Evolutionary conservation across 1,140 invertebrate species (phyloP), one percentile per base, ranked within the genome.

Genomic region (Solen grandis): DNA sequence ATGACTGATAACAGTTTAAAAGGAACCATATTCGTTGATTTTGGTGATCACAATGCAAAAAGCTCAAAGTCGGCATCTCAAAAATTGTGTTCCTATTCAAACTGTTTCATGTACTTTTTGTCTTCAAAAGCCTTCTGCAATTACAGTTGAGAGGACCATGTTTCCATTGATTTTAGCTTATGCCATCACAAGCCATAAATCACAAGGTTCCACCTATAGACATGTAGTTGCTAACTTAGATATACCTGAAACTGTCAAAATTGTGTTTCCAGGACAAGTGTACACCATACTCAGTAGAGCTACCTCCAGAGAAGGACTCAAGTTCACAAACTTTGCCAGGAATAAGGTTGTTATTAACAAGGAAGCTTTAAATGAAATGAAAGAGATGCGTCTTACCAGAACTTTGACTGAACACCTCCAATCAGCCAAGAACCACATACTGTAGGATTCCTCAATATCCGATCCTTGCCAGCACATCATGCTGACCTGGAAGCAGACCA

Each of bases 331-430:
- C 62, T 65, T 65, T 25, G 35, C 62, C 16, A 65, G 36, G 35
- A 2, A 65, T 1, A 65, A 38, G 50, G 27, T 65, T 2, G 19
- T 38, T 5, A 36, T 65, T 10, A 65, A 65, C 22, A 65, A 36
- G 3, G 62, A 65, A 65, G 62, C 62, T 38, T 65, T 65, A 36
- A 19, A 65, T 65, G 62, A 65, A 65, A 65, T 65, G 62, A 41
- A 65, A 35, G 36, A 41, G 22, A 65, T 65, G 62, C 16, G 62
- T 13, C 19, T 16, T 33, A 65, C 5, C 16, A 65, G 62, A 65
- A 35, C 2, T 65, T 65, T 65, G 33, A 65, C 33, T 65, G 62
- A 22, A 14, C 31, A 41, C 62, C 5, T n/a, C 62, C 13, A 38
- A 38, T 65, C 41, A 5, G 5, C 5, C 5, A n/a, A 5, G n/a